Evolutionary conservation across 1,140 invertebrate genomes (phyloP).

Genomic region (Drosophila kurseongensis): DNA sequence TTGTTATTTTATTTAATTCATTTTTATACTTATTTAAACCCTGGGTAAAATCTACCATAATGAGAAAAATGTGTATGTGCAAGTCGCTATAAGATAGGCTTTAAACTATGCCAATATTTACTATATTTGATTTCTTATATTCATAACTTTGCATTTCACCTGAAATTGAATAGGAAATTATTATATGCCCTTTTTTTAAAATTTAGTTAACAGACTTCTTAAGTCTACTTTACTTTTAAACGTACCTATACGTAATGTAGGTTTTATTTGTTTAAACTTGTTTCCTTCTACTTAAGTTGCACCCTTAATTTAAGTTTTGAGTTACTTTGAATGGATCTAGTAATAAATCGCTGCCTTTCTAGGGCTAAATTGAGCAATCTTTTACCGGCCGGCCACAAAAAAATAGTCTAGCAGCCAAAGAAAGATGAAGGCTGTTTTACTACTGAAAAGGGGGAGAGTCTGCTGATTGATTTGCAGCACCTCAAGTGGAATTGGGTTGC

Average conservation of each 20-base stretch:
- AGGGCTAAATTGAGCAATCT: slow-evolving; percentile 51
- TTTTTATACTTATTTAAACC: too few species aligned
- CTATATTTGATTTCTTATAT: too few species aligned
- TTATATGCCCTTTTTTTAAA: background rate
- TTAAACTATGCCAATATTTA: too few species aligned
- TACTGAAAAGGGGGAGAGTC: slow-evolving; percentile 8
- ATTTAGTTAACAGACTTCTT: too few species aligned
- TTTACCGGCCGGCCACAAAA: slow-evolving; percentile 16
- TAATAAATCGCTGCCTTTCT: slow-evolving; percentile 35
- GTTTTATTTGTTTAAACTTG: too few species aligned
- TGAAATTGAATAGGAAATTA: too few species aligned
- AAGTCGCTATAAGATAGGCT: too few species aligned
- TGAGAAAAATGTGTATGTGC: too few species aligned
- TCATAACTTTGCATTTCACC: background rate
- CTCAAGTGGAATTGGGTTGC: slow-evolving; percentile 50
- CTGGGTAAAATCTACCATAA: too few species aligned
- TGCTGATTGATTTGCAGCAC: slow-evolving; percentile 67
- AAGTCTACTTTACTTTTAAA: too few species aligned
- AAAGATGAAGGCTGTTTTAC: background rate
- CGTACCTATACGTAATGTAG: too few species aligned
- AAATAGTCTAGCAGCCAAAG: slow-evolving; percentile 3
- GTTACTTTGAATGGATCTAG: background rate
- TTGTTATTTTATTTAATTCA: background rate
- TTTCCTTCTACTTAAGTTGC: background rate
- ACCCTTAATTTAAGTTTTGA: background rate